These are phyloP conservation scores for Pseudorectes ferrugineus DNA, from an alignment of 2,113 vertebrate genomes.

Conservation along the genomic window DNA sequence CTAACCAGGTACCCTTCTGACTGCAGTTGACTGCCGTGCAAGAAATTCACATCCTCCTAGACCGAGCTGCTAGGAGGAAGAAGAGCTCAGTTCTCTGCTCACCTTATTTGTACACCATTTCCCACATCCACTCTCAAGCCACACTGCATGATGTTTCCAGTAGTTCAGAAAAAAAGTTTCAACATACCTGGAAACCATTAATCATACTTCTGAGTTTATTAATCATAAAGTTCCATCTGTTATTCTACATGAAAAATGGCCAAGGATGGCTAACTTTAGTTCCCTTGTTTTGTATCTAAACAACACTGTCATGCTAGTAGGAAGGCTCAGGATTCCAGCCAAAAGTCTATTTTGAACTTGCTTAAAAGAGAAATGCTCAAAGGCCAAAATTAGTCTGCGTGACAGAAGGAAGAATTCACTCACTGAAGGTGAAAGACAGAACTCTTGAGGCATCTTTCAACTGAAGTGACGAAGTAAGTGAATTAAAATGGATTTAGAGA, in stretches of 20 bases:
- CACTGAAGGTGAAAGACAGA: slow-evolving; percentile 46
- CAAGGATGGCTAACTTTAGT: background rate
- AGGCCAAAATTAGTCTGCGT: slow-evolving; percentile 31
- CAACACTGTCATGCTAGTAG: background rate
- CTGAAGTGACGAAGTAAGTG: background rate
- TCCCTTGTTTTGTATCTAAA: slow-evolving; percentile 5
- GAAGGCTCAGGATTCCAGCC: slow-evolving; percentile 49
- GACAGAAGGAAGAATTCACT: slow-evolving; percentile 47
- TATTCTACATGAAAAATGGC: background rate
- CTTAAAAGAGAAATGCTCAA: slow-evolving; percentile 32
- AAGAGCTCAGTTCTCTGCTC: background rate
- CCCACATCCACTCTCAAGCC: background rate
- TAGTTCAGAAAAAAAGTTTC: background rate
- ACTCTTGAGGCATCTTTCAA: slow-evolving; percentile 5
- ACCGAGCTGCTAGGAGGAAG: background rate
- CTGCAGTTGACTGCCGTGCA: background rate
- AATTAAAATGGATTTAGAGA: background rate
- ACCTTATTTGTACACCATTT: background rate
- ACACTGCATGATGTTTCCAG: background rate
- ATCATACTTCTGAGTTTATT: background rate
- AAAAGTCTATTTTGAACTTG: slow-evolving; percentile 60
- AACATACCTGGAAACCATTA: background rate
- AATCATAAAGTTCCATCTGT: background rate
- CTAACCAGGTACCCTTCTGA: background rate
- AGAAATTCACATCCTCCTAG: background rate